Conservation (phyloP, 2,797 vertebrate genomes). For the Sciurus carolinensis region DNA sequence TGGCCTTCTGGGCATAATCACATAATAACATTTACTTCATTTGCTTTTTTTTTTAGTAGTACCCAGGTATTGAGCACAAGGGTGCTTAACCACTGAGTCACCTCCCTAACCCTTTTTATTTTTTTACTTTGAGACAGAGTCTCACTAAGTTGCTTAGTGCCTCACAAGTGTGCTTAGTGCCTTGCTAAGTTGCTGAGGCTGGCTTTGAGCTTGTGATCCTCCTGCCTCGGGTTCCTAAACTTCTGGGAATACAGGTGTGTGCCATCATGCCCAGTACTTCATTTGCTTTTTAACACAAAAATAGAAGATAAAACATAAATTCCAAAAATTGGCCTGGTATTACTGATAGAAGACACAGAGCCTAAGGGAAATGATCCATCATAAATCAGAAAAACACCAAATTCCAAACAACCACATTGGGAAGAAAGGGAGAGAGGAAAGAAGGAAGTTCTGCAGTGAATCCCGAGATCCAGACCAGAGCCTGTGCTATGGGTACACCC, state of each 20-base stretch:
- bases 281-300: not conserved
- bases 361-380: not conserved
- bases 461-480: not conserved
- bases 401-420: not conserved
- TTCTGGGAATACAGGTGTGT: no score
- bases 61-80: no score
- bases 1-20: not conserved
- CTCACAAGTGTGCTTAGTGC: no score
- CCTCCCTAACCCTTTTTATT: no score
- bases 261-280: not conserved
- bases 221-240: no score
- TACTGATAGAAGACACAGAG: not conserved
- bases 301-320: not conserved
- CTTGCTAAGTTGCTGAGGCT: no score
- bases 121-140: no score
- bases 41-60: no score
- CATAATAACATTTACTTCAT: not conserved
- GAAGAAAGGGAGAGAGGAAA: not conserved
- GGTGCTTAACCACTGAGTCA: no score
- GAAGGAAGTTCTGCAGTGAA: fast-evolving
- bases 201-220: no score
- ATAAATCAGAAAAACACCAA: not conserved
- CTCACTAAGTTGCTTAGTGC: no score
- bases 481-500: fast-evolving
- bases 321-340: not conserved